These are phyloP conservation scores for Drosophila bunnanda DNA, from an alignment of 2,888 invertebrate species.

Conservation along the genomic window DNA sequence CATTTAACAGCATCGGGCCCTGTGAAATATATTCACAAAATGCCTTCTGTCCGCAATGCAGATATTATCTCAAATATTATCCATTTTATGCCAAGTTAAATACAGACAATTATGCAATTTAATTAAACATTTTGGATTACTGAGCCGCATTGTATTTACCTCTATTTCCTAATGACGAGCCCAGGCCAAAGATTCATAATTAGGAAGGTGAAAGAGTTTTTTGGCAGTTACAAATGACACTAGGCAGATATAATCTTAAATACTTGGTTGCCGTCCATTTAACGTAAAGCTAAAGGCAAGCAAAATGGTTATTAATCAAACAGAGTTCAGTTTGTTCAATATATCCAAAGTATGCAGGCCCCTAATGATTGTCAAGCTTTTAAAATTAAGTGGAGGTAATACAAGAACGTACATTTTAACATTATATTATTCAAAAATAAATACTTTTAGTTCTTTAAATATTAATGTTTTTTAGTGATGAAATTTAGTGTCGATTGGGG, in stretches of 20 bases:
- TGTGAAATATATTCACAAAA: slow-evolving; percentile 5
- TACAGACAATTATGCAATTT: slow-evolving; percentile 19
- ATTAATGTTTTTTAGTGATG: too few species aligned
- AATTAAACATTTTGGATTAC: slow-evolving; percentile 24
- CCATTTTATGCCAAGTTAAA: slow-evolving; percentile 6
- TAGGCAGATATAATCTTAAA: slow-evolving; percentile 4
- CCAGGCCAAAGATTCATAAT: background rate
- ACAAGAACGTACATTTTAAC: too few species aligned
- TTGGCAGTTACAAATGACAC: slow-evolving; percentile 7
- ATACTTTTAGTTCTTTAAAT: too few species aligned
- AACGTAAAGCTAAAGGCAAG: slow-evolving; percentile 1
- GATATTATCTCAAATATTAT: slow-evolving; percentile 24
- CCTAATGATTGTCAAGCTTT: background rate
- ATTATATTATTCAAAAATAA: too few species aligned
- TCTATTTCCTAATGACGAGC: background rate
- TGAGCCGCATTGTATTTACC: slow-evolving; percentile 5
- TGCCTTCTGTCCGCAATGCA: background rate
- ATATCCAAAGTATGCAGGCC: background rate
- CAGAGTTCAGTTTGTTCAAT: background rate
- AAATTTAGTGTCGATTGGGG: too few species aligned
- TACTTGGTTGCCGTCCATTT: background rate
- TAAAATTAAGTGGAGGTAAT: background rate
- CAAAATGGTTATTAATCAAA: slow-evolving; percentile 14
- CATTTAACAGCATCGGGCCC: slow-evolving; percentile 10
- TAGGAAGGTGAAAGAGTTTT: background rate